phyloP scores from a whole-genome alignment of 2,797 vertebrate genomes.

The Amblyopsis hoosieri region DNA sequence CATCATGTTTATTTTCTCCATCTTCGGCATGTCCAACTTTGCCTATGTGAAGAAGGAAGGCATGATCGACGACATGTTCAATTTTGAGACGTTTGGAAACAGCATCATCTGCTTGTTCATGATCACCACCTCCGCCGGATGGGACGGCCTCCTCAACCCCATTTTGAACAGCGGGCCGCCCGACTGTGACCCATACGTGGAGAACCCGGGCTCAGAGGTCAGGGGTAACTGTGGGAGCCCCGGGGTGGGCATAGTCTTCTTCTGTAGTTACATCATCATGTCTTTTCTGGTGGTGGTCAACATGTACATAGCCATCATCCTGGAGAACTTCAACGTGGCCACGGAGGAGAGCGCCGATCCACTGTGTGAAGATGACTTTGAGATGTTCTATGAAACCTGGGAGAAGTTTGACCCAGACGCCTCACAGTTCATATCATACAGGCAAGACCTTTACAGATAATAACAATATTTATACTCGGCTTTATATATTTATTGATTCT shows the following conservation, averaged over 20 bases:
- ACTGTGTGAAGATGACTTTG: conserved; percentile 91
- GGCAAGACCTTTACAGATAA: conserved; percentile 31
- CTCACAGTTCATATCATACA: conserved; percentile 90
- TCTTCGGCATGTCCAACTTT: conserved; percentile 97
- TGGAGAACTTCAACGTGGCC: conserved; percentile 96
- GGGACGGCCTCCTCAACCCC: conserved; percentile 90
- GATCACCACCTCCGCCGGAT: conserved; percentile 94
- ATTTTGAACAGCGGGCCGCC: conserved; percentile 87
- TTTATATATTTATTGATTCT: not conserved
- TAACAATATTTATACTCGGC: not conserved
- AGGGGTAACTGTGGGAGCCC: conserved; percentile 89
- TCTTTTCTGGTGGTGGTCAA: conserved; percentile 95
- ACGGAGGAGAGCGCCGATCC: conserved; percentile 92
- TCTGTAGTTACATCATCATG: conserved; percentile 93
- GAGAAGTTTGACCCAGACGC: conserved; percentile 94
- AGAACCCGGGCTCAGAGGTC: conserved; percentile 83
- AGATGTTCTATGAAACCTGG: conserved; percentile 97
- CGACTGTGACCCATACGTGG: conserved; percentile 84
- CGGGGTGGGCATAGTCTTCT: conserved; percentile 87
- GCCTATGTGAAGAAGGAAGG: conserved; percentile 90
- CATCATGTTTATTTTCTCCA: conserved; percentile 97
- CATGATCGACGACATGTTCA: conserved; percentile 92
- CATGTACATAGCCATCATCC: conserved; percentile 97
- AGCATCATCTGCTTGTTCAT: conserved; percentile 94
- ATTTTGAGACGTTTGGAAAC: conserved; percentile 96